Evolutionary conservation across 2,888 invertebrate genomes (phyloP).

Genomic region (Eumerus sabulonum): DNA sequence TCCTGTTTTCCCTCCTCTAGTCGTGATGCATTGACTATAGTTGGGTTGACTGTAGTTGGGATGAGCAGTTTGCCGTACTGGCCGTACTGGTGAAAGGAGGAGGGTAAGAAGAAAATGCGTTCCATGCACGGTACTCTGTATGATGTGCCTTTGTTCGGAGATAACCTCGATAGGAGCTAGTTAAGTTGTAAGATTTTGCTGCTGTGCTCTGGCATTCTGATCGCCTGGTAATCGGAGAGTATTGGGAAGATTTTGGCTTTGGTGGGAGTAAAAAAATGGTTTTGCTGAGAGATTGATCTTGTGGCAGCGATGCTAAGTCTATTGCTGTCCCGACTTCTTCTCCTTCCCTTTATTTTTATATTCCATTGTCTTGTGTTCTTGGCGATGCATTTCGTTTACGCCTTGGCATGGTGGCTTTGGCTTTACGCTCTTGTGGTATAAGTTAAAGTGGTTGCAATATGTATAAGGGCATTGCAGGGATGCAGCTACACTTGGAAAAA

Average conservation of each 20-base stretch:
- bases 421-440: background rate
- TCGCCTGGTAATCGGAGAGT: constrained; percentile 21
- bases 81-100: background rate
- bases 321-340: too few species aligned
- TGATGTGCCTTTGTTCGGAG: constrained; percentile 14
- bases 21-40: constrained; percentile 7
- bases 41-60: background rate
- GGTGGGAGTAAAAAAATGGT: background rate
- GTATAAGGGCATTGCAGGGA: too few species aligned
- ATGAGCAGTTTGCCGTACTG: too few species aligned
- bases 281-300: background rate
- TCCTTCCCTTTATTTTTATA: too few species aligned
- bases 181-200: background rate
- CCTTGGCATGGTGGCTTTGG: too few species aligned
- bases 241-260: background rate
- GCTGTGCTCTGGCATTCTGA: constrained; percentile 9
- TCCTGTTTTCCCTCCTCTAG: background rate
- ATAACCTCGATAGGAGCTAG: constrained; percentile 8
- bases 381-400: too few species aligned
- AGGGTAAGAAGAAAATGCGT: background rate
- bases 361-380: too few species aligned
- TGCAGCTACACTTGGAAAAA: too few species aligned
- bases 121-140: background rate
- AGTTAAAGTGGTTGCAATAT: background rate
- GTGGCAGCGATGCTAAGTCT: too few species aligned